Base-by-base conservation (phyloP, 1,140 invertebrate species). In the Drosophila neocordata region DNA sequence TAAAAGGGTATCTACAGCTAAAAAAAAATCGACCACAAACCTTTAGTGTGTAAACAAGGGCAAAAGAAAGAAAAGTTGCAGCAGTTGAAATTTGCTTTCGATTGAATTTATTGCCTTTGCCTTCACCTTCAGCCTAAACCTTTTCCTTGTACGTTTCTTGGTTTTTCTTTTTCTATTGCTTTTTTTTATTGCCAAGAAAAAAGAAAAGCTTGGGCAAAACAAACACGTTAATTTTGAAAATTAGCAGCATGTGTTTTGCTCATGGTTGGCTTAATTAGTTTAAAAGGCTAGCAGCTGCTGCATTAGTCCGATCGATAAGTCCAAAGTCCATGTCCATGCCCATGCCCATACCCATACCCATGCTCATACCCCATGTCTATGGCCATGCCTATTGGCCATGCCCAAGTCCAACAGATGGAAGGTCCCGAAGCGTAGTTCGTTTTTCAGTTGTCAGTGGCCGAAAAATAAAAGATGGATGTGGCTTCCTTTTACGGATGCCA, bases 211-310 rank as follows among this genome's bases (percentile, higher is more conserved):
- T 60, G 64, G 52, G 67, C 64, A 85, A 85, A 80, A 78, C 82
- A 85, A 85, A 82, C 67, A 81, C 79, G 83, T 85, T 77, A 80
- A 87, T 85, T 81, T 63, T 63, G 44, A 69, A 77, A 87, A 87
- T 87, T 87, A 87, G 83, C 64, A 76, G 82, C 82, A 87, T 87
- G 79, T 88, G 82, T 75, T 85, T 48, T 48, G 41, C 15, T 20
- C 41, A 20, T 9, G 70, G 62, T 27, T 60, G 69, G 71, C 82
- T 77, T 87, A 88, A 87, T 88, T 87, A 82, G 75, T 87, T 87
- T 87, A 88, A 87, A 87, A 88, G 83, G 78, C 41, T 20, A 48
- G 41, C 68, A 52, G 27, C 58, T 65, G 66, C 27, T 8, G 44
- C 34, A 52, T 20, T 48, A 18, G 18, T 8, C 9, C 41, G 65